These are phyloP conservation scores for Cynodonichthys magdalenae DNA, from an alignment of 2,797 vertebrate species.

Conservation along the genomic window DNA sequence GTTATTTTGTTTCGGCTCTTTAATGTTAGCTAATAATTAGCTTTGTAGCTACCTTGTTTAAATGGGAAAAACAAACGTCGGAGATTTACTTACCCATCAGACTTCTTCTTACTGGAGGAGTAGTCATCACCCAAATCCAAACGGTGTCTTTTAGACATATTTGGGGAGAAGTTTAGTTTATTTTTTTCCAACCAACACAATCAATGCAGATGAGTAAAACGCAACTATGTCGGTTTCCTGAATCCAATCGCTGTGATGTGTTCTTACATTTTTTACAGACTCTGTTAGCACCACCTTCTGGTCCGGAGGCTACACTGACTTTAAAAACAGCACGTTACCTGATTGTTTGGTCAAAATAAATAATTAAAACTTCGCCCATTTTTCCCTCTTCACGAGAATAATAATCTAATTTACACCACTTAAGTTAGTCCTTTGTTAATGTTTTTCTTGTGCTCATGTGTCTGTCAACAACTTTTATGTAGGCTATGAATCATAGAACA, in stretches of 20 bases:
- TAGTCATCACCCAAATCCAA: constrained; percentile 92
- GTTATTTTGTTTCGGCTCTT: constrained; percentile 9
- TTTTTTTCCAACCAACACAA: constrained; percentile 7
- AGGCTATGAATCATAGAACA: too few species aligned
- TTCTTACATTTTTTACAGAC: neutral
- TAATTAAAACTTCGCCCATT: too few species aligned
- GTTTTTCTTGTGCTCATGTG: too few species aligned
- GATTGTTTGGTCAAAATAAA: too few species aligned
- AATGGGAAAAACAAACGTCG: neutral
- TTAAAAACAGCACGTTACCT: neutral
- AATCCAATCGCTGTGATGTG: constrained; percentile 23
- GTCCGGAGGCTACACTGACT: neutral
- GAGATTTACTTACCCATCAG: constrained; percentile 84
- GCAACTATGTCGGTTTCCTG: constrained; percentile 46
- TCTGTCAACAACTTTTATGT: too few species aligned
- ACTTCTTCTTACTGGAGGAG: constrained; percentile 88
- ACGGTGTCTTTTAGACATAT: constrained; percentile 94
- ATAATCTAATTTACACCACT: too few species aligned
- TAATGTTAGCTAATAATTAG: constrained; percentile 44
- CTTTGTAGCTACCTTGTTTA: constrained; percentile 13
- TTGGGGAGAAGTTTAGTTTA: neutral
- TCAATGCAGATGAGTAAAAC: constrained; percentile 36
- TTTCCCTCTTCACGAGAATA: too few species aligned
- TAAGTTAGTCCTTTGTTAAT: too few species aligned
- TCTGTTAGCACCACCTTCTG: constrained; percentile 25